Conservation (phyloP, 2,113 vertebrate genomes). For the Onychorhynchus coronatus region DNA sequence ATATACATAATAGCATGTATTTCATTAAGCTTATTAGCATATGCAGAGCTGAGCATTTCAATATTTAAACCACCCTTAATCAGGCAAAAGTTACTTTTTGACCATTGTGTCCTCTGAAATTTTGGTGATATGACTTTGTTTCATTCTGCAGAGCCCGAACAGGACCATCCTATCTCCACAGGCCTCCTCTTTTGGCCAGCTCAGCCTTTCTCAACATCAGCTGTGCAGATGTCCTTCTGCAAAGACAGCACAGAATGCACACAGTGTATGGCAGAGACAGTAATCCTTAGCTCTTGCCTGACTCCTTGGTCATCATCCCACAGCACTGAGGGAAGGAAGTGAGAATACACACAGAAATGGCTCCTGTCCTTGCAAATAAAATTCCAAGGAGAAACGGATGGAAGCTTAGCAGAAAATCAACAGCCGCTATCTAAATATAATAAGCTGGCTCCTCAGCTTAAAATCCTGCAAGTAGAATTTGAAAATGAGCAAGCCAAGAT, state of each 20-base stretch:
- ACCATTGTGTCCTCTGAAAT: background rate
- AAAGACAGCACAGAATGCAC: background rate
- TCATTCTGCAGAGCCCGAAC: accelerated
- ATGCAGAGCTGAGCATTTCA: background rate
- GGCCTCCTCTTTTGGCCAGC: accelerated
- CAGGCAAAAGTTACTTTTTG: background rate
- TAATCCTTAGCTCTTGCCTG: background rate
- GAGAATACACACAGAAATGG: background rate
- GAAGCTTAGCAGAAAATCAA: conserved; percentile 11
- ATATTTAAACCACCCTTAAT: background rate
- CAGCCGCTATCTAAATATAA: background rate
- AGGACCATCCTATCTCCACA: background rate
- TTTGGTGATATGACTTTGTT: background rate
- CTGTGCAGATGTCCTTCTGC: background rate
- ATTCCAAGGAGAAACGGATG: conserved; percentile 14
- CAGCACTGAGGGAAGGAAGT: background rate
- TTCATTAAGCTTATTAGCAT: background rate
- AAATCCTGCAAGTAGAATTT: background rate
- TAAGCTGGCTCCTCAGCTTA: background rate
- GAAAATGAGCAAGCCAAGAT: conserved; percentile 22
- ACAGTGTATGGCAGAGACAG: background rate
- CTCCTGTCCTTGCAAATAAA: conserved; percentile 19
- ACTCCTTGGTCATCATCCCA: background rate
- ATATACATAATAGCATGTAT: accelerated
- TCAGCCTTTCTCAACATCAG: background rate